Conservation (phyloP, 2,888 invertebrate genomes). For the Drosophila pseudotakahashii region DNA sequence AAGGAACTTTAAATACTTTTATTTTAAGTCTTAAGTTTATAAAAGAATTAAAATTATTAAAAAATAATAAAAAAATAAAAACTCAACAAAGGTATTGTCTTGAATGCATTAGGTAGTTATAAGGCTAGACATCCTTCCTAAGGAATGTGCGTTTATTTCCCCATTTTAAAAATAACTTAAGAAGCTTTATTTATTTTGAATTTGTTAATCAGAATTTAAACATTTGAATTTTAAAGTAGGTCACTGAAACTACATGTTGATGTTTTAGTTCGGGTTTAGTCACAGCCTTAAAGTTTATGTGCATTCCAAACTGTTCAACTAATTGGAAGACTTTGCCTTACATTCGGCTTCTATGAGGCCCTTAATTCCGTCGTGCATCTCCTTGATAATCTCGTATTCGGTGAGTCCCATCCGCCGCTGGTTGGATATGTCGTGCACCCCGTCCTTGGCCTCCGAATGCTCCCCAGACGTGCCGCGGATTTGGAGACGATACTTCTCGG, state of each 20-base stretch:
- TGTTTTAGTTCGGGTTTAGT: not conserved
- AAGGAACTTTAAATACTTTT: conserved; percentile 84
- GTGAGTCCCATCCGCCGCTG: conserved; percentile 98
- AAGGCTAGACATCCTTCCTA: no score
- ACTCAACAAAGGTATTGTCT: not conserved
- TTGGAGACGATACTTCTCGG: conserved; percentile 93
- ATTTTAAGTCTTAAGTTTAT: conserved; percentile 85
- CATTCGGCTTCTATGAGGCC: conserved; percentile 95
- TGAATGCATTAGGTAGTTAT: not conserved
- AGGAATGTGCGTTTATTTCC: no score
- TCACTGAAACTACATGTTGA: no score
- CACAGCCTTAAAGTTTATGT: not conserved
- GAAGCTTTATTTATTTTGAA: no score
- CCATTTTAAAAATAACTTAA: no score
- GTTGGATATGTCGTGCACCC: conserved; percentile 98
- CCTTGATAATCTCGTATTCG: conserved; percentile 97
- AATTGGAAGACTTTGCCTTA: not conserved
- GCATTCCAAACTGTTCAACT: not conserved
- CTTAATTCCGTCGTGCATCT: conserved; percentile 94
- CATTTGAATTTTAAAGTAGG: not conserved
- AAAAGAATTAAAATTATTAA: conserved; percentile 83
- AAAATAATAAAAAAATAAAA: conserved; percentile 66
- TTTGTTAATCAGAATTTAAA: not conserved
- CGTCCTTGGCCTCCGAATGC: conserved; percentile 97
- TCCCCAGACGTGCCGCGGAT: conserved; percentile 97